Evolutionary conservation across 2,888 invertebrate species (phyloP), one percentile per base, ranked within the genome.

Genomic region (Deilephila elpenor): DNA sequence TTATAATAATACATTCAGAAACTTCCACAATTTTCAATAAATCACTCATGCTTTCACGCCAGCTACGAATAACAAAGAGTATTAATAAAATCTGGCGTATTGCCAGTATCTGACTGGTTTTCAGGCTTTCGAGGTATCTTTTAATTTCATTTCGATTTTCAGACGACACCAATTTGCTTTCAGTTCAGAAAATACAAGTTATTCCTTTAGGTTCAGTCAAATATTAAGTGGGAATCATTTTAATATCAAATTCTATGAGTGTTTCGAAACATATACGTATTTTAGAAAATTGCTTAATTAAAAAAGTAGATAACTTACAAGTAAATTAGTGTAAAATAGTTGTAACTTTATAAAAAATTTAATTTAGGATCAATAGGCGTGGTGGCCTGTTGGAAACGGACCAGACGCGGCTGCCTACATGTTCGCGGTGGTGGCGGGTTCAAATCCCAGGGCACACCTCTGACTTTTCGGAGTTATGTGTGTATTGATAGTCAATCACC

Each of bases 51-150:
- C 7, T 25, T 51, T 25, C 25, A 51, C 25, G 17, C 51, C 67
- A 67, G 44, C 51, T 25, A 67, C 51, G 67, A 51, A 67, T 67
- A 67, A 67, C 25, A 67, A 67, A 67, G 67, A 67, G 44, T 67
- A 67, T 67, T 67, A 67, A 67, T 67, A 67, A 67, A 67, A 67
- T 67, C 51, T 44, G 67, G 67, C 67, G 51, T 67, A 51, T 51
- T 67, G 67, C 67, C 67, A 67, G 20, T 51, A 67, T 67, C 51
- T 67, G 67, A 67, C 67, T 67, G 67, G 51, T 11, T 51, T 67
- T 17, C 67, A 51, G 44, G 51, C 67, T 67, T 67, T 51, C 51
- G 67, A 67, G 67, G 67, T 67, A 67, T 67, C 67, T 67, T 67
- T 67, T 67, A 67, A 67, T 51, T 67, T 67, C 20, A 44, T 14